Base-by-base conservation (phyloP, 2,797 vertebrate species). In the Tenualosa ilisha region DNA sequence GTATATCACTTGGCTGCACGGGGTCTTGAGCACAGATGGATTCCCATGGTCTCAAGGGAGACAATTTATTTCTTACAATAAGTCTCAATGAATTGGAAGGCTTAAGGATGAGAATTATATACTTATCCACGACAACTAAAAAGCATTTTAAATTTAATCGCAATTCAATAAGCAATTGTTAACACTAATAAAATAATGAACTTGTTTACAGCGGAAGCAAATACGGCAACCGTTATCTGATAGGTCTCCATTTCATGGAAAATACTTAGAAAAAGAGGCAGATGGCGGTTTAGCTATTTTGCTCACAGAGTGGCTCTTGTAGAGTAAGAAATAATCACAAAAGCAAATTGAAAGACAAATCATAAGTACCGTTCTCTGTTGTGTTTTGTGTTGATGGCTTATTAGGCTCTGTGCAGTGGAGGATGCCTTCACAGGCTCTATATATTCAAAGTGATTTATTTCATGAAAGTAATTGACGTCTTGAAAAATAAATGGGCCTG, bases 321-420 rank as follows among this genome's bases (percentile, higher is more conserved):
- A 79, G 72, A 79, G 40, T 72, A 72, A 9, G 72, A 43, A 79
- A 79, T 43, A 79, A 79, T 43, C 40, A 79, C 72, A 79, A 79
- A 79, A 46, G 72, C 72, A 79, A 79, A 79, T 79, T 79, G 72
- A 79, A 79, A 79, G 72, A 79, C 72, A 79, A 79, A 79, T 79
- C 46, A 79, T 79, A 43, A 22, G 40, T 79, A 46, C 37, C 72
- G 40, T 20, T 79, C 72, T 37, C 72, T 75, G 72, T 79, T 79
- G 37, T 79, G 26, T 46, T 79, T 43, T 43, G 6, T 46, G 37
- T 79, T 79, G 72, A 43, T 43, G 72, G 12, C 72, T 79, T 79
- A 79, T 79, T 79, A 79, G 72, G 6, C 37, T 22, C 37, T 79
- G 72, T 79, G 72, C 72, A 79, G 37, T 79, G 72, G 40, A 79